Evolutionary conservation across 2,113 vertebrate species (phyloP), one percentile per base, ranked within the genome.

Genomic region (Marmota monax): DNA sequence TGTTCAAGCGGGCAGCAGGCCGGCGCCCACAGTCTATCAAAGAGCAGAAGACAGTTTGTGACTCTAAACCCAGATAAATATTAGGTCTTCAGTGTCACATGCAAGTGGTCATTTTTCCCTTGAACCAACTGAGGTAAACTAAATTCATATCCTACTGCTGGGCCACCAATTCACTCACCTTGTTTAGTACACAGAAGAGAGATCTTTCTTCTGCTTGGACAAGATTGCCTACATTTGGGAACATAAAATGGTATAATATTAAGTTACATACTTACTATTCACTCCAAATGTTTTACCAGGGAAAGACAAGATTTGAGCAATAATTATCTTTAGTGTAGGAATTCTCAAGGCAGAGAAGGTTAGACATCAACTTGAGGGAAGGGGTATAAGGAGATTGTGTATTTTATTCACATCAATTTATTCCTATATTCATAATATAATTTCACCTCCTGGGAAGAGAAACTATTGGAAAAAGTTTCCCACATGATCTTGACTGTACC

Each of bases 1-100:
- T 99, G 98, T 94, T 99, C 99, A 99, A 98, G 77, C 99, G 98
- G 2, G 98, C 99, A 5, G 99, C 99, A 6, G 99, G 99, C 7
- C 99, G 99, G 39, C 96, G 99, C 58, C 99, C 99, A 56, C 99
- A 99, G 74, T 99, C 99, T 99, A 77, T 42, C 86, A 73, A n/a
- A 45, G 58, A 92, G 73, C 76, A 88, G 39, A 67, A 92, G 83
- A 86, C 67, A 37, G 25, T 12, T 23, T 13, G 27, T 58, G 37
- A 96, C n/a, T 79, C 25, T 23, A n/a, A 82, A 39, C 10, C 13
- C 53, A 65, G 11, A 12, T 0, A 20, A 27, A 74, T 5, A 45
- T 51, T 20, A 37, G 37, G 7, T 48, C 48, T 69, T 45, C 12
- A 16, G 12, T 37, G 25, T 73, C 37, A 73, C 0, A 5, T 0